Conservation (phyloP, 2,113 vertebrate genomes). For the Lepus timidus region DNA sequence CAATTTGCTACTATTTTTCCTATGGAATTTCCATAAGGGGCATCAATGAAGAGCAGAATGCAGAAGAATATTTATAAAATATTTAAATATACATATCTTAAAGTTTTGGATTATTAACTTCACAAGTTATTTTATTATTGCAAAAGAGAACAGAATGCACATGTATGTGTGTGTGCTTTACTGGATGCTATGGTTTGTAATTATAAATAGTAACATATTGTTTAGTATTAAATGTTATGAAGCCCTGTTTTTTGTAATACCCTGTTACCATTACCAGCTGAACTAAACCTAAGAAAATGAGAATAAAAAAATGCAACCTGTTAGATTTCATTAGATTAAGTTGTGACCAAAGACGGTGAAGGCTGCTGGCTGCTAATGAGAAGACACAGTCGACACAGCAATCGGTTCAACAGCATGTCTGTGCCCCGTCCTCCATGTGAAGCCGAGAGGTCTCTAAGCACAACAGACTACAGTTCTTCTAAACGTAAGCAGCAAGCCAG, state of each 20-base stretch:
- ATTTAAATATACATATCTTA: constrained; percentile 57
- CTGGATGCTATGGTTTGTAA: constrained; percentile 18
- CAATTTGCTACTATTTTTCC: constrained; percentile 49
- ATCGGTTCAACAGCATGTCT: constrained; percentile 55
- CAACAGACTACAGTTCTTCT: constrained; percentile 79
- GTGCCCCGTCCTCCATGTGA: constrained; percentile 66
- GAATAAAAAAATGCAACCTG: constrained; percentile 1
- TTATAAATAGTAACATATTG: constrained; percentile 33
- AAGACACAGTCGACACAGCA: constrained; percentile 68
- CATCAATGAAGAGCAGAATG: constrained; percentile 48
- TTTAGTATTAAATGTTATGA: constrained; percentile 42
- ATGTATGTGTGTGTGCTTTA: neutral
- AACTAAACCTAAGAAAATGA: constrained; percentile 52
- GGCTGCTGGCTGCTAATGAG: constrained; percentile 71
- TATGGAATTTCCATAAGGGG: constrained; percentile 31
- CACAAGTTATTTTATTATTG: constrained; percentile 31
- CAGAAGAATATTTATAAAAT: constrained; percentile 60
- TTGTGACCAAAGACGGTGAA: neutral
- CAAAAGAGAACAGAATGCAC: neutral
- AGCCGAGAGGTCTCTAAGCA: constrained; percentile 67
- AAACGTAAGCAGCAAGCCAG: constrained; percentile 82
- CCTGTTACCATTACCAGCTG: constrained; percentile 46
- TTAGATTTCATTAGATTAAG: constrained; percentile 61
- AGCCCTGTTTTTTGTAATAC: constrained; percentile 48
- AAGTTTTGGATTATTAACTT: constrained; percentile 1